Base-by-base conservation (phyloP, 1,140 invertebrate species). In the Ceratina australensis region DNA sequence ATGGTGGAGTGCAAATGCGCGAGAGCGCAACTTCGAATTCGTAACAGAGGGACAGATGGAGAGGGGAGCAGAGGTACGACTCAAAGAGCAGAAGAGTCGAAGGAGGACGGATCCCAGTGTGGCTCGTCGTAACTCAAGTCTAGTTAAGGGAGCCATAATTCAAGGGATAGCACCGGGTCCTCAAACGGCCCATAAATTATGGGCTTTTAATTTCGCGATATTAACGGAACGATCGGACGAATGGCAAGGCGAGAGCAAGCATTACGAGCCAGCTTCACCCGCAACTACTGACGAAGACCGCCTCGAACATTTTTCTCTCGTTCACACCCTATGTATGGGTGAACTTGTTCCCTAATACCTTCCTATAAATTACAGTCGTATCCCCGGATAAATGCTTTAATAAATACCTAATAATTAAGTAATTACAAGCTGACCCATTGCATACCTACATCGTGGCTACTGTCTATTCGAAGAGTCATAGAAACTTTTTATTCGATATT, bases 101-200 rank as follows among this genome's bases (percentile, higher is more conserved):
- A 84, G 76, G 82, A 85, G 83, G 83, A 71, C 75, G 78, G 79
- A 74, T 79, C 67, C 49, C 76, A 67, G 54, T 56, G 85, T 79
- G 82, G 81, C 87, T 89, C 89, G 88, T 88, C 89, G 89, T 91
- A 92, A 91, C 88, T 91, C 90, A 90, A 91, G 89, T 89, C 91
- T 92, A 91, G 90, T 92, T 91, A 91, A 91, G 90, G 87, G 89
- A 91, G 90, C 90, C 87, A 92, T 91, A 92, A 91, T 91, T 91
- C 88, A 91, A 85, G 77, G 88, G 89, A 91, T 91, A 90, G 86
- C 88, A 90, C 90, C 87, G 85, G 86, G 83, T 90, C 90, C 89
- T 90, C 87, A 88, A 91, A 90, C 85, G 87, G 81, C 86, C 86
- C 88, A 91, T 91, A 92, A 92, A 91, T 92, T 90, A 91, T 85